These are phyloP conservation scores for Poecilia wingei DNA, from an alignment of 2,797 vertebrate genomes.

Conservation along the genomic window DNA sequence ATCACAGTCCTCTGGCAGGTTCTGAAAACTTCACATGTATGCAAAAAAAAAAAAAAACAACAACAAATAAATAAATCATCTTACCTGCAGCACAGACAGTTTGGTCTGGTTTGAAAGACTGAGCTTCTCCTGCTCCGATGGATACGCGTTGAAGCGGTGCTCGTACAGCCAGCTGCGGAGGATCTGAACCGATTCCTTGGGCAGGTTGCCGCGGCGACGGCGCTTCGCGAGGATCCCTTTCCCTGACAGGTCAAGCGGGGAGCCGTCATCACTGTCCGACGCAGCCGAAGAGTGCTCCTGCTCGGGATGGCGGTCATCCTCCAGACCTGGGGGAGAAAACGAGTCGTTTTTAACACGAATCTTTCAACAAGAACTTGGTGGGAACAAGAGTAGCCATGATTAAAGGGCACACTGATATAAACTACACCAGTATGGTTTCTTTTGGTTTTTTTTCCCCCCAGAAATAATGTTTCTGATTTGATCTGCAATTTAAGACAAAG, in stretches of 20 bases:
- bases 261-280: slow-evolving; percentile 92
- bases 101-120: slow-evolving; percentile 90
- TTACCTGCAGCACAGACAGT: slow-evolving; percentile 94
- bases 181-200: slow-evolving; percentile 94
- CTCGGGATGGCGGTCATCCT: slow-evolving; percentile 75
- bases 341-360: no score
- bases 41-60: not conserved
- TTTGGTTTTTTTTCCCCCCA: not conserved
- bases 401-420: not conserved
- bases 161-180: slow-evolving; percentile 95
- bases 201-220: slow-evolving; percentile 93
- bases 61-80: not conserved
- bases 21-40: not conserved
- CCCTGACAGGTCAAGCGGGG: slow-evolving; percentile 84
- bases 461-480: not conserved
- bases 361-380: not conserved
- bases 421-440: not conserved
- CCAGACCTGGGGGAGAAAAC: slow-evolving; percentile 70
- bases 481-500: not conserved
- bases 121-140: slow-evolving; percentile 95
- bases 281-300: slow-evolving; percentile 76
- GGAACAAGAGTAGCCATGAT: not conserved
- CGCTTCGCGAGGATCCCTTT: slow-evolving; percentile 83
- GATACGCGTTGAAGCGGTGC: slow-evolving; percentile 96
- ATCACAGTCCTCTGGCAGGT: not conserved